Percentiles rank a stretch among this genome's conserved stretches.
These are phyloP conservation scores for Fistularia tabacaria DNA, from an alignment of 2,797 vertebrate species.

Conservation along the genomic window DNA sequence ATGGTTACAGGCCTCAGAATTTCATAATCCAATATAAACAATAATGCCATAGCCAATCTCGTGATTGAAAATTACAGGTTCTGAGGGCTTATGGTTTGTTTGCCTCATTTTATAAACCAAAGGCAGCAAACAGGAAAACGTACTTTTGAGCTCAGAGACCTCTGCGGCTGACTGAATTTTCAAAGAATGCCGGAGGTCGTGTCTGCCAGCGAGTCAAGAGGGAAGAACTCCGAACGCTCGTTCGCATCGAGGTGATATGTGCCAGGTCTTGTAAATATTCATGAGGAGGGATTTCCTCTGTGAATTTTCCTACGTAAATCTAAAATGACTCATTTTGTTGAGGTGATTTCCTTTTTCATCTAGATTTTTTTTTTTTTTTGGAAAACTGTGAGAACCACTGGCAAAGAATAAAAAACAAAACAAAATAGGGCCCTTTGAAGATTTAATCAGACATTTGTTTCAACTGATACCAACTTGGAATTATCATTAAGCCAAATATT, in stretches of 20 bases:
- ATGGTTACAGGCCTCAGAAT: conserved; percentile 3
- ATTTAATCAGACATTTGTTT: too few species aligned
- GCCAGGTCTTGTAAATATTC: conserved; percentile 24
- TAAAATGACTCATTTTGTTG: background rate
- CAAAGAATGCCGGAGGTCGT: conserved; percentile 20
- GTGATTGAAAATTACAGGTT: conserved; percentile 15
- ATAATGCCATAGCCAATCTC: conserved; percentile 4
- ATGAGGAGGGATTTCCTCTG: conserved; percentile 3
- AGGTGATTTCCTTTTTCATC: conserved; percentile 22
- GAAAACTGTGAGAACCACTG: too few species aligned
- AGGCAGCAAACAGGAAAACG: conserved; percentile 30
- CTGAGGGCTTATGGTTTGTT: conserved; percentile 27
- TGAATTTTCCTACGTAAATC: conserved; percentile 21
- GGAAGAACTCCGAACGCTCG: conserved; percentile 9
- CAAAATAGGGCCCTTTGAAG: too few species aligned
- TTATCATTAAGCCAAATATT: too few species aligned
- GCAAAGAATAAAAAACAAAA: too few species aligned
- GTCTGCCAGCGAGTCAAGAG: conserved; percentile 21
- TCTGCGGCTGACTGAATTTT: conserved; percentile 30
- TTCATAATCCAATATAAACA: conserved; percentile 24
- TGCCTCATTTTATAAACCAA: conserved; percentile 34
- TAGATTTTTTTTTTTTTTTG: conserved; percentile 7
- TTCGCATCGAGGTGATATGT: conserved; percentile 4
- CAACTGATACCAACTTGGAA: too few species aligned
- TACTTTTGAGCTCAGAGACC: conserved; percentile 18